These are phyloP conservation scores for Morone chrysops DNA, from an alignment of 2,113 vertebrate species.

Conservation along the genomic window DNA sequence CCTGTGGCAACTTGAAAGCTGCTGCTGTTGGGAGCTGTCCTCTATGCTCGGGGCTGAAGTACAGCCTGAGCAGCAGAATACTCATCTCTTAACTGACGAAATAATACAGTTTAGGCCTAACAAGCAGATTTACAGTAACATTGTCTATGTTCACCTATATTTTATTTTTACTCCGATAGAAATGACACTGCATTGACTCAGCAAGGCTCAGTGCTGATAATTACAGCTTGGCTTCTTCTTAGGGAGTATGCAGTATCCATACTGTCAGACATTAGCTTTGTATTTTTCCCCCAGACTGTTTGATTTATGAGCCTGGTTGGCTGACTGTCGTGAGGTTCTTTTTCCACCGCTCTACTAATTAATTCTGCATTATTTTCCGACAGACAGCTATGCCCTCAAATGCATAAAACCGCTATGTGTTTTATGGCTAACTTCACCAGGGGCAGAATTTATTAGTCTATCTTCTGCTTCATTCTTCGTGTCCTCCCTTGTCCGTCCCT, in stretches of 20 bases:
- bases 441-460: slow-evolving; percentile 50
- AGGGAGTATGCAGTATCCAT: not conserved
- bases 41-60: slow-evolving; percentile 18
- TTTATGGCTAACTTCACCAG: slow-evolving; percentile 52
- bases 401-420: slow-evolving; percentile 35
- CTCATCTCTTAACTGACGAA: not conserved
- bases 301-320: slow-evolving; percentile 62
- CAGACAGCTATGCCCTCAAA: slow-evolving; percentile 50
- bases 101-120: not conserved
- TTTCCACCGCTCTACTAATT: slow-evolving; percentile 51
- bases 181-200: slow-evolving; percentile 22
- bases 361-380: slow-evolving; percentile 67
- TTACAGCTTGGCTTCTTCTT: slow-evolving; percentile 40
- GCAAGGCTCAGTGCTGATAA: slow-evolving; percentile 34
- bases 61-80: slow-evolving; percentile 1
- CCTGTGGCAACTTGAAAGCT: slow-evolving; percentile 69
- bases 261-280: slow-evolving; percentile 43
- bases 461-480: slow-evolving; percentile 31
- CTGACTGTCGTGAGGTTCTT: slow-evolving; percentile 47
- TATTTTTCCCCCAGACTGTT: slow-evolving; percentile 43
- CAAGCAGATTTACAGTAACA: not conserved
- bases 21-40: slow-evolving; percentile 53
- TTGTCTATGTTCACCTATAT: not conserved
- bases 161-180: not conserved
- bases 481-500: slow-evolving; percentile 43